These are phyloP conservation scores for Eulemur macaco DNA, from an alignment of 2,113 vertebrate genomes.

Conservation along the genomic window DNA sequence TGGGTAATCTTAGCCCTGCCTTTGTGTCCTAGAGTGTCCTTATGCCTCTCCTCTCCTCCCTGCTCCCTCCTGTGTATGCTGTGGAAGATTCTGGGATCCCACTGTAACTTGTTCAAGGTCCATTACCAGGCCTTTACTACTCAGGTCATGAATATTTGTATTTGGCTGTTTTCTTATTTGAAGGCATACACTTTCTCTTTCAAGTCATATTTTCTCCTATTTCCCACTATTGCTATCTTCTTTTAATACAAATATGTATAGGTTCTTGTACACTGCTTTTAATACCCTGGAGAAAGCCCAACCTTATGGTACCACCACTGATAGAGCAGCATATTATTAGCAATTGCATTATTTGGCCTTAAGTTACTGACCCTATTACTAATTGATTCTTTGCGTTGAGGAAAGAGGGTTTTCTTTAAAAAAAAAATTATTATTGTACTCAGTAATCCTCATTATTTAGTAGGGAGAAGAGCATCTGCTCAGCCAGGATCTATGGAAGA, in stretches of 20 bases:
- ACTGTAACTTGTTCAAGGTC: background rate
- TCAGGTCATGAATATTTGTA: background rate
- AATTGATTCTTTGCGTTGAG: background rate
- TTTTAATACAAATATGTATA: background rate
- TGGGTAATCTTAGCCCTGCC: background rate
- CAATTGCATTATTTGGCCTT: background rate
- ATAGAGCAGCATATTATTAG: background rate
- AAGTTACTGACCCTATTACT: background rate
- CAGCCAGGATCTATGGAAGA: background rate
- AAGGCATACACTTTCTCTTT: background rate
- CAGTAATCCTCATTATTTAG: background rate
- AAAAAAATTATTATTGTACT: background rate
- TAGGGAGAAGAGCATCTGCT: background rate
- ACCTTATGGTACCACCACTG: background rate
- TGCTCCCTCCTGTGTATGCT: background rate
- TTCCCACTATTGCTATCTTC: background rate
- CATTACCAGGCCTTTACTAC: background rate
- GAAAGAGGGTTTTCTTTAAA: too few relatives aligned
- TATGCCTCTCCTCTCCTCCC: too few relatives aligned
- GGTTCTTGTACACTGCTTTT: background rate
- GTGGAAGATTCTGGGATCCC: background rate
- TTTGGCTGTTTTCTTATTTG: background rate
- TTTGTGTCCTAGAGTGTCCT: rapidly evolving
- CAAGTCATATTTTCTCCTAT: background rate
- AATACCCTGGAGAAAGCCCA: background rate